phyloP scores from a whole-genome alignment of 2,113 vertebrate species.

The Antechinus flavipes region DNA sequence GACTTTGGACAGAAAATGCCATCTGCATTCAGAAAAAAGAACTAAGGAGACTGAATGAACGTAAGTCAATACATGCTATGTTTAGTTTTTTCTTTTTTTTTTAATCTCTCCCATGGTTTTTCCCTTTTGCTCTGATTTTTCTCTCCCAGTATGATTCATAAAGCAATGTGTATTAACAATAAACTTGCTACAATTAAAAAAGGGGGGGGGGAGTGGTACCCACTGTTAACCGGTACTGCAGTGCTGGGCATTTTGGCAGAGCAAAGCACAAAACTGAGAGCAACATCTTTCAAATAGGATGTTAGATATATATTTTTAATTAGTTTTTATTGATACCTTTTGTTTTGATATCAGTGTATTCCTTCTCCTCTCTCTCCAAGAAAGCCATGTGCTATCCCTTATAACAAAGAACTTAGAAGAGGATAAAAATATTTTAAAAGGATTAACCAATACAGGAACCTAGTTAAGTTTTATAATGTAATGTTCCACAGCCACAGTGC shows the following conservation, averaged over 20 bases:
- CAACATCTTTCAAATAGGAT: constrained; percentile 13
- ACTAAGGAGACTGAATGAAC: no score
- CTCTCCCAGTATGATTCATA: no score
- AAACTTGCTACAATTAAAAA: no score
- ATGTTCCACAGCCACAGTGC: background rate
- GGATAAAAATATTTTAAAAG: background rate
- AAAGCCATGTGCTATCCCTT: background rate
- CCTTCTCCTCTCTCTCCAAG: background rate
- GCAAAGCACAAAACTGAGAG: constrained; percentile 27
- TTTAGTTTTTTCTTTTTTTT: no score
- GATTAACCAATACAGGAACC: background rate
- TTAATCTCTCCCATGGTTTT: no score
- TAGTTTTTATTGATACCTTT: background rate
- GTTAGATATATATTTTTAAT: background rate
- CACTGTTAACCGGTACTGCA: background rate
- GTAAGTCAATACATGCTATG: no score
- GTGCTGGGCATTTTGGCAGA: background rate
- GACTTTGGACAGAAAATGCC: no score
- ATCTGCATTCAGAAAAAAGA: no score
- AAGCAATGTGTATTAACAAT: no score
- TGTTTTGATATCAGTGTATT: background rate
- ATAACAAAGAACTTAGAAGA: background rate
- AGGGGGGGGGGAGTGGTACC: background rate
- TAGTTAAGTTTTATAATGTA: background rate
- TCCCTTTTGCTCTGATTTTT: no score